Base-by-base conservation (phyloP, 2,888 invertebrate genomes). In the Hydroisotoma schaefferi region DNA sequence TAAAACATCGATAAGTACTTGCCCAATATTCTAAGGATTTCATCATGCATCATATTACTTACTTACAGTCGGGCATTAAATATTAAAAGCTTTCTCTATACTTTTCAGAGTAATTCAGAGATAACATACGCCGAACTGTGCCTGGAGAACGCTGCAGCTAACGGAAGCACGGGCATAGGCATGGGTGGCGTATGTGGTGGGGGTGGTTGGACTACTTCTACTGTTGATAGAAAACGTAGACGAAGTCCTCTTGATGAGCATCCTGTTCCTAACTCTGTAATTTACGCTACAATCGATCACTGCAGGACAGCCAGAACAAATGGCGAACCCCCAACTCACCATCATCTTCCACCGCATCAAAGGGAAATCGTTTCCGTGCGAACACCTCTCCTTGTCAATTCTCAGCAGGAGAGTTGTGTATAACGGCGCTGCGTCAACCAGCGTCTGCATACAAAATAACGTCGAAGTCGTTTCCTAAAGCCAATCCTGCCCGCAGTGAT, bases 221-320 rank as follows among this genome's bases (percentile, higher is more conserved):
- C 74, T 47, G 74, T 75, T 29, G 75, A 74, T 69, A 71, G 74
- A 46, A 65, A 75, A 74, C 78, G 74, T 81, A 78, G 76, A 78
- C 74, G 76, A 81, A 78, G 74, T 83, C 76, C 76, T 80, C 78
- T 74, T 81, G 76, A 55, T 80, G 81, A 71, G 77, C 79, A 52
- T 76, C 78, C 57, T 78, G 81, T 62, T 77, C 81, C 65, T 72
- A 86, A 86, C 74, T 82, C 86, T 55, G 85, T 85, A 73, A 84
- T 86, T 75, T 86, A 87, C 77, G 86, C 87, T 62, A 85, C 86
- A 79, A 86, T 87, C 77, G 86, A 86, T 77, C 86, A 86, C 75
- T 82, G 80, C 72, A 81, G 83, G 57, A 64, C 57, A 56, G 65
- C 70, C 59, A 65, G 68, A 44, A 65, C 67, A 46, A 72, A 73